phyloP scores from a whole-genome alignment of 2,113 vertebrate species.

The Pelecanus crispus region DNA sequence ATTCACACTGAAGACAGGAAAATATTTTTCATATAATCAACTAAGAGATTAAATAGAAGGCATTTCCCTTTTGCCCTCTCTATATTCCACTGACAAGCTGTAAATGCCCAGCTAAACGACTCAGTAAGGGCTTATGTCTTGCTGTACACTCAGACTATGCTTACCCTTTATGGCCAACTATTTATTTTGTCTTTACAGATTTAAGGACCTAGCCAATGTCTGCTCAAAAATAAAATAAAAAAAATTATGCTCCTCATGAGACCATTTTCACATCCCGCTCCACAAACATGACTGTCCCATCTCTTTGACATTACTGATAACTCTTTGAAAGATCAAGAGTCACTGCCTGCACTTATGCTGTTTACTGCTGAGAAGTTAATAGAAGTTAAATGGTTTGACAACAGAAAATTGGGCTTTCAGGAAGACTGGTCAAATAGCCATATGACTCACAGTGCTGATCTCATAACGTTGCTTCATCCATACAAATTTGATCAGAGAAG shows the following conservation, averaged over 20 bases:
- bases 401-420: background rate
- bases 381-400: background rate
- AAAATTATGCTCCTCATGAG: background rate
- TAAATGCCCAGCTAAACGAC: background rate
- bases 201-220: background rate
- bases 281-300: background rate
- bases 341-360: background rate
- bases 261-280: background rate
- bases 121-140: background rate
- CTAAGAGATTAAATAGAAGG: background rate
- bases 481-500: background rate
- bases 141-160: background rate
- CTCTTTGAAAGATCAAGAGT: background rate
- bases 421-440: background rate
- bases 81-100: background rate
- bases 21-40: background rate
- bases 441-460: background rate
- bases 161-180: background rate
- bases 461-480: background rate
- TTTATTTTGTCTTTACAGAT: background rate
- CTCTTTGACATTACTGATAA: background rate
- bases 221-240: background rate
- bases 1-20: background rate
- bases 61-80: background rate
- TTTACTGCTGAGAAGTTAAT: background rate